Evolutionary conservation across 2,888 invertebrate genomes (phyloP), one percentile per base, ranked within the genome.

Genomic region (Caenorhabditis sp.): DNA sequence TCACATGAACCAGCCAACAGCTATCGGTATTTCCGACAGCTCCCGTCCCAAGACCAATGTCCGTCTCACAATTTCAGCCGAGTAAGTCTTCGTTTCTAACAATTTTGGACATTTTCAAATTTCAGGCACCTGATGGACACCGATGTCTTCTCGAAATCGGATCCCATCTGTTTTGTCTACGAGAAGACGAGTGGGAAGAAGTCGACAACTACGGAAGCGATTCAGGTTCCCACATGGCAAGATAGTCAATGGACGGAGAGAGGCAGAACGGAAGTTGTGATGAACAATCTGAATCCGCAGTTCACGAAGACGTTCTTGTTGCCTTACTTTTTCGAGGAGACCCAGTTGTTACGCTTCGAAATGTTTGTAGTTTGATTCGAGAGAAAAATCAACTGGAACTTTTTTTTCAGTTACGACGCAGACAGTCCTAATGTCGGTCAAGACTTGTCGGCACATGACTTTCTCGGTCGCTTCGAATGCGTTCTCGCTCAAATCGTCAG

Each of bases 401-500:
- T 5, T 19, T 4, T 22, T 82, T 88, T 66, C 80, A 91, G 91
- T 22, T 91, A 91, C 73, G 91, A 91, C 61, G 84, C 89, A 24
- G 91, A 91, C 74, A 84, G 80, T 22, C 49, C 68, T 3, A 80
- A 77, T 6, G 58, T 72, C 7, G 61, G 63, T 16, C 31, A 44
- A 14, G 74, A 85, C 22, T 80, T 92, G 41, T 68, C 73, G 7
- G 22, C 77, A 2, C 92, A 93, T 83, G 93, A 94, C 87, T 94
- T 93, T 85, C 92, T 95, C 6, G 95, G 95, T 10, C 91, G 92
- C 61, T 92, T 93, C 41, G 94, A 94, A 61, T 93, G 94, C 84
- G 94, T 94, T 38, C 89, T 95, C 51, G 94, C 94, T 28, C 94
- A 94, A 88, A 93, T 94, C 86, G 93, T 94, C 10, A 87, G 90